Percentiles rank a stretch among this genome's conserved stretches.
Conservation (phyloP, 2,888 invertebrate species). For the Zaprionus obscuricornis region DNA sequence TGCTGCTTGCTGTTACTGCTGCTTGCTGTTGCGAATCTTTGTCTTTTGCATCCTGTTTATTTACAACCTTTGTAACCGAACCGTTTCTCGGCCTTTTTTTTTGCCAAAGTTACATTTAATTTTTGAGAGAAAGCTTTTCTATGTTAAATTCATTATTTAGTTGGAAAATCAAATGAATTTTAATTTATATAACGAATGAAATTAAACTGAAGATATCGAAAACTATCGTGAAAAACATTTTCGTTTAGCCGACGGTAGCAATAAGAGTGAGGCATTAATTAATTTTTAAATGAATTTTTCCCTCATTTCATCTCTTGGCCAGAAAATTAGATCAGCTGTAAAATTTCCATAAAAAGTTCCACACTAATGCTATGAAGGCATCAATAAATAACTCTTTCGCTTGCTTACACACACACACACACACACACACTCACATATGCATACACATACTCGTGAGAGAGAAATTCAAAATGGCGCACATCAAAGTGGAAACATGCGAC, state of each 20-base stretch:
- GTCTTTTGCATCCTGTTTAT: conserved; percentile 31
- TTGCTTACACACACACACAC: conserved; percentile 13
- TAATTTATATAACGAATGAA: too few species aligned
- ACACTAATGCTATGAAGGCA: conserved; percentile 37
- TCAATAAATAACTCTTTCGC: conserved; percentile 54
- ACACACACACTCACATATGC: neutral
- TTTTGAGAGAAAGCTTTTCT: too few species aligned
- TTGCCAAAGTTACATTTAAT: too few species aligned
- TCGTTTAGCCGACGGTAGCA: too few species aligned
- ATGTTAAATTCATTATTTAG: conserved; percentile 6
- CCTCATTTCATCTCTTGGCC: neutral
- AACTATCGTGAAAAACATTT: too few species aligned
- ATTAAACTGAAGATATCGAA: too few species aligned
- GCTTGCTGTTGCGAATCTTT: too few species aligned
- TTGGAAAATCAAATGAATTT: too few species aligned
- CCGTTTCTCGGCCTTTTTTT: too few species aligned
- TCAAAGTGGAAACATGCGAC: conserved; percentile 67
- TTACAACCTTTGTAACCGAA: conserved; percentile 55
- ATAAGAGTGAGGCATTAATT: neutral
- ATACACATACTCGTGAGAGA: conserved; percentile 3
- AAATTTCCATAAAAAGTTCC: conserved; percentile 42
- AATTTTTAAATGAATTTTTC: neutral
- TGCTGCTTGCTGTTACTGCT: too few species aligned
- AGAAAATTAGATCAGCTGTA: conserved; percentile 43
- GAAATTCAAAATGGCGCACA: conserved; percentile 71